Conservation (phyloP, 1,140 invertebrate species). For the Neodiprion lecontei region DNA sequence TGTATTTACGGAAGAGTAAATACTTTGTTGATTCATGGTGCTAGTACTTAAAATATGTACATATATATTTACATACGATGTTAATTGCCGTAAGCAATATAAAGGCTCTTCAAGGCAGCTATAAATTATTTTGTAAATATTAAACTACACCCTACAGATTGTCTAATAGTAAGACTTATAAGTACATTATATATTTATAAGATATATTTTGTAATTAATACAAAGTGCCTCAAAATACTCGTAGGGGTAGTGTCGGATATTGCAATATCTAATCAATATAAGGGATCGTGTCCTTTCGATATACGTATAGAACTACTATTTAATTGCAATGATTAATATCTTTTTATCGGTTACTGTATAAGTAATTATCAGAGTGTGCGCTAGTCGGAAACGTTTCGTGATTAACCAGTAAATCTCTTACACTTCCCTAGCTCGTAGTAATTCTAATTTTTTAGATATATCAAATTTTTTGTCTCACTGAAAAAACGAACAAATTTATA, state of each 20-base stretch:
- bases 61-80: background rate
- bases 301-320: background rate
- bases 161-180: background rate
- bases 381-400: constrained; percentile 51
- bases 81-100: background rate
- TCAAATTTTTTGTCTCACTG: background rate
- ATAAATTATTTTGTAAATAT: constrained; percentile 4
- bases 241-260: constrained; percentile 7
- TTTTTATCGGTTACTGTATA: constrained; percentile 33
- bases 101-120: constrained; percentile 3
- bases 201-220: background rate
- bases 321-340: constrained; percentile 1
- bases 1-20: background rate
- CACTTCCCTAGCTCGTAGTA: background rate
- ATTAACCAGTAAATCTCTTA: background rate
- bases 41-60: background rate
- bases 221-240: constrained; percentile 1
- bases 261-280: constrained; percentile 4
- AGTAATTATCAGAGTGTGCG: constrained; percentile 49
- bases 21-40: constrained; percentile 2
- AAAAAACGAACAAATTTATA: background rate
- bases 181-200: no score
- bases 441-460: background rate
- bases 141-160: background rate
- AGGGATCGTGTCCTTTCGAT: background rate